Percentiles rank a stretch among this genome's conserved stretches.
Evolutionary conservation across 1,140 invertebrate genomes (phyloP).

Genomic region (Bombus fervidus): DNA sequence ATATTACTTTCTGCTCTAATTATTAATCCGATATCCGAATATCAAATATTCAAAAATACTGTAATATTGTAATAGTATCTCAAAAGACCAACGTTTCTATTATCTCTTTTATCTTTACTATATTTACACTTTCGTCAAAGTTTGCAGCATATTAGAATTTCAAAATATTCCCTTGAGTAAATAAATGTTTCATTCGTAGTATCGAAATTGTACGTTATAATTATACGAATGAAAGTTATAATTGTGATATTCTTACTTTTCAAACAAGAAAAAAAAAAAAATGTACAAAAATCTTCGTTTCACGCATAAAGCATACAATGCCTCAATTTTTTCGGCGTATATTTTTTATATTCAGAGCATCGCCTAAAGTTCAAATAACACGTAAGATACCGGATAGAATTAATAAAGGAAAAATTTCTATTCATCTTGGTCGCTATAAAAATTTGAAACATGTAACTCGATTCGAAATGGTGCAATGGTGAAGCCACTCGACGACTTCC

Average conservation of each 20-base stretch:
- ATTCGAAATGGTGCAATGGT: background rate
- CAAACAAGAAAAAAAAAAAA: too few species aligned
- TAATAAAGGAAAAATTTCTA: background rate
- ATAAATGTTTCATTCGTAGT: background rate
- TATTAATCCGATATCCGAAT: background rate
- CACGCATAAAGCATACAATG: too few species aligned
- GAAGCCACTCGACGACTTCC: background rate
- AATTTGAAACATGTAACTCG: background rate
- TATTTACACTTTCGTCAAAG: background rate
- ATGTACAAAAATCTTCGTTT: too few species aligned
- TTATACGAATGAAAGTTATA: too few species aligned
- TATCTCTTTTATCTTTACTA: background rate
- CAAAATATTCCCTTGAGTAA: background rate
- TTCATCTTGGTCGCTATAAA: background rate
- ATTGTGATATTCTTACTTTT: background rate
- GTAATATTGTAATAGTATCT: background rate
- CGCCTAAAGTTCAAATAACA: too few species aligned
- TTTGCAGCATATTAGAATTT: background rate
- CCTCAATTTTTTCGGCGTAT: too few species aligned
- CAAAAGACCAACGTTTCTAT: background rate
- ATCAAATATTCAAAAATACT: background rate
- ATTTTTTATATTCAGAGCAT: too few species aligned
- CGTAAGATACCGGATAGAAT: background rate
- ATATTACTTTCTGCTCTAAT: conserved; percentile 11
- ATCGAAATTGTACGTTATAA: background rate